Evolutionary conservation across 1,140 invertebrate genomes (phyloP).

Genomic region (Leptinotarsa texana): DNA sequence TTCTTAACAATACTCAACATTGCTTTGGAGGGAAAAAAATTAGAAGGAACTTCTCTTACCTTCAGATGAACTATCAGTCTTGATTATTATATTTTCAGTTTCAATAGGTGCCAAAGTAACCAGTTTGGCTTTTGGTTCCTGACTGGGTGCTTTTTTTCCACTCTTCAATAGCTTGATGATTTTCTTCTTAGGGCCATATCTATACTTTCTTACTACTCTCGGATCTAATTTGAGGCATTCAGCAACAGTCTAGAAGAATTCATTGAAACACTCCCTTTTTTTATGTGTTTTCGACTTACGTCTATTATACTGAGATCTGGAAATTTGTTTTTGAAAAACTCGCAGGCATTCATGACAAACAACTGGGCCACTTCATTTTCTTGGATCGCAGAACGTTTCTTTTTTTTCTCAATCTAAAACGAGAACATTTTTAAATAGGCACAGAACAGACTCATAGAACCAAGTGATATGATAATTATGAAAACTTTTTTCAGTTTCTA

Average conservation of each 20-base stretch:
- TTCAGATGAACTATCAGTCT: slow-evolving; percentile 3
- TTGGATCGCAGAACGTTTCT: not conserved
- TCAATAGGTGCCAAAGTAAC: not conserved
- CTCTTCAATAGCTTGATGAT: not conserved
- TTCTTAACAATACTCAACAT: too few relatives aligned
- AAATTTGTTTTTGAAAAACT: not conserved
- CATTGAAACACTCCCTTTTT: too few relatives aligned
- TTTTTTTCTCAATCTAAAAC: not conserved
- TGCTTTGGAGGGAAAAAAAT: too few relatives aligned
- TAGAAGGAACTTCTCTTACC: not conserved
- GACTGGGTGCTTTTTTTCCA: not conserved
- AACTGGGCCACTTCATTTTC: not conserved
- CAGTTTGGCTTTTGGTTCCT: not conserved
- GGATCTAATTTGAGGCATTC: slow-evolving; percentile 1
- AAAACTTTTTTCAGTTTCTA: too few relatives aligned
- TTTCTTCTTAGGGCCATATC: not conserved
- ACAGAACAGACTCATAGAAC: too few relatives aligned
- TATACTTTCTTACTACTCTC: not conserved
- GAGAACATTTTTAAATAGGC: too few relatives aligned
- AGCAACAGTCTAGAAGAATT: not conserved
- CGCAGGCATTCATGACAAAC: not conserved
- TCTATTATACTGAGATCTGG: not conserved
- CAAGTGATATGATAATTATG: too few relatives aligned
- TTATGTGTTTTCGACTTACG: not conserved
- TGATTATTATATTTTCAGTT: not conserved